phyloP scores from a whole-genome alignment of 2,797 vertebrate species.

The Micrastur ruficollis region DNA sequence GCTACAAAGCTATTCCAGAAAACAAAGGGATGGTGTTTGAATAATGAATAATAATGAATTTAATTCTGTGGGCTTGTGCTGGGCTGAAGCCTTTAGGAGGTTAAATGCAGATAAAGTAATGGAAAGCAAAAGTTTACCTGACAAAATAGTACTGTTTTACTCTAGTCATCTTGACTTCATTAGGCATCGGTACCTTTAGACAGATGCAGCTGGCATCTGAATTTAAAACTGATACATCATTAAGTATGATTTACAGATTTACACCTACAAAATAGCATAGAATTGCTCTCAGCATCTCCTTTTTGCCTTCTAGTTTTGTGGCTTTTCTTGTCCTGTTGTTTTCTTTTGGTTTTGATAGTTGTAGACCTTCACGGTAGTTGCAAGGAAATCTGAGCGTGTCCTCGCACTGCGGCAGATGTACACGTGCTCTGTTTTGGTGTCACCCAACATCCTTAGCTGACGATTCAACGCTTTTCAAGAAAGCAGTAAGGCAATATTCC shows the following conservation, averaged over 20 bases:
- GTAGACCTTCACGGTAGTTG: background rate
- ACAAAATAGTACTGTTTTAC: background rate
- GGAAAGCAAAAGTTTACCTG: constrained; percentile 60
- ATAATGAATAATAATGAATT: constrained; percentile 81
- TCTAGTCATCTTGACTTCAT: background rate
- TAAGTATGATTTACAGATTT: background rate
- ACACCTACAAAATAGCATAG: background rate
- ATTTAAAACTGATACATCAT: background rate
- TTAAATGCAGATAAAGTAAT: constrained; percentile 64
- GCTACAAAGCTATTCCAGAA: constrained; percentile 80
- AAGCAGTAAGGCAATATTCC: background rate
- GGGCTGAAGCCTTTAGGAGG: constrained; percentile 63
- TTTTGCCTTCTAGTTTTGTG: background rate
- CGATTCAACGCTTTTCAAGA: background rate
- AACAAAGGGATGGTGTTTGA: constrained; percentile 77
- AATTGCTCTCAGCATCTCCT: background rate
- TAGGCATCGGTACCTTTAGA: background rate
- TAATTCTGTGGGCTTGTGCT: constrained; percentile 68
- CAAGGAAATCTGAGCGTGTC: background rate
- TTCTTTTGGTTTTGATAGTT: background rate
- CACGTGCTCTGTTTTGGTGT: background rate
- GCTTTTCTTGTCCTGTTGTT: background rate
- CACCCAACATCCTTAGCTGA: background rate
- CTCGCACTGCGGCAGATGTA: rapidly evolving
- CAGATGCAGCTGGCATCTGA: background rate